Evolutionary conservation across 2,888 invertebrate species (phyloP), one percentile per base, ranked within the genome.

Genomic region (Drosophila subquinaria): DNA sequence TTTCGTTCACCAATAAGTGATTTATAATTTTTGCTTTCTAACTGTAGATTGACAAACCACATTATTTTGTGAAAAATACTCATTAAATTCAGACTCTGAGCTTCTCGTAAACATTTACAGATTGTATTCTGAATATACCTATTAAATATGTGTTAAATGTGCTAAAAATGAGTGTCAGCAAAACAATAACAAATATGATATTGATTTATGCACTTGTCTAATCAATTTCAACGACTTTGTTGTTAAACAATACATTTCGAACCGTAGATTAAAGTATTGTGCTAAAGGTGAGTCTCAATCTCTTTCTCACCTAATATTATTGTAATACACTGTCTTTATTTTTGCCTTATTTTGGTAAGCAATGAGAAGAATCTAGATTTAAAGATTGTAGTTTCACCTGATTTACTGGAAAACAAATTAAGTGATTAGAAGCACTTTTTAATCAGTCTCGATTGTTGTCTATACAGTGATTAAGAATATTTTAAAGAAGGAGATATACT

Each of bases 71-170:
- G 10, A 4, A 51, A 36, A n/a, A n/a, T 36, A 23, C 13, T 35
- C 11, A 38, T 33, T 38, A 33, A 42, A 42, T 53, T 53, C 11
- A 60, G 8, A 51, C 17, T 23, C 6, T 6, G 3, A 52, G 27
- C 52, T 79, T 63, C 66, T 63, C 4, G 59, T 71, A 59, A 68
- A 76, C 64, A 51, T 33, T 61, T 45, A 10, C 5, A 50, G 50
- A 30, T 23, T 65, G 10, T 13, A 3, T 15, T 13, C 15, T 42
- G 2, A 30, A 33, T 35, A 35, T 30, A 35, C 4, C 40, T 4
- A 17, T 13, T 53, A 53, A 43, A 45, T 33, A 8, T 11, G 15
- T 42, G 50, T 43, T 23, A 51, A 38, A 8, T n/a, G 15, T 42
- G 50, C 43, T 17, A 51, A 30, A 36, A 27, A 10, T 27, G 23